Base-by-base conservation (phyloP, 2,797 vertebrate genomes). In the Amphiprion clarkii region DNA sequence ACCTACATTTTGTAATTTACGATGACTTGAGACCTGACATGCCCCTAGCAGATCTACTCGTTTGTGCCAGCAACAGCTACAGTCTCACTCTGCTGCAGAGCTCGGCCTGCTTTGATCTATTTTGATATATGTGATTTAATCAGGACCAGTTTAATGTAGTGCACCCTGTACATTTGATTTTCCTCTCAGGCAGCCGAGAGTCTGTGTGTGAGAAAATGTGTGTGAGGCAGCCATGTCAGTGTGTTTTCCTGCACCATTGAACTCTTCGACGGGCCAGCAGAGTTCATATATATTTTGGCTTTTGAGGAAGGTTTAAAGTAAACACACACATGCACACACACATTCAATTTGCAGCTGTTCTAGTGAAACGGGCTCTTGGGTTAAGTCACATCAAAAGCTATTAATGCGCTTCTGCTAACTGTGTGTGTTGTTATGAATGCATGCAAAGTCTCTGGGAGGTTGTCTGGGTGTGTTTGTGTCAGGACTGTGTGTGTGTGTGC, bases 321-420 rank as follows among this genome's bases (percentile, higher is more conserved):
- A 55, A 68, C 73, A 74, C 77, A 56, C 71, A 76, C 73, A 42
- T 65, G 25, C 59, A 60, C 69, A 81, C 66, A 66, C 74, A 59
- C 62, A 64, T 61, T 14, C 31, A 64, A 75, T 77, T 81, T 61
- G 74, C 91, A 92, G 91, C 89, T 92, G 90, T 81, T 88, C 51
- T 78, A 62, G 78, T 78, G 72, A 85, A 90, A 85, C 25, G 27
- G 79, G 76, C 89, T 79, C 81, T 86, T 68, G 81, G 87, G 88
- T 88, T 84, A 79, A 87, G 81, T 90, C 86, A 77, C 80, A 90
- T 92, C 88, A 87, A 86, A 82, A 92, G 88, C 82, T 91, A 89
- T 92, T 86, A 90, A 92, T 91, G 88, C 69, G 65, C 36, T 29
- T 63, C 62, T 5, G 14, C 85, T 78, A 79, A 84, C 58, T 64